phyloP scores from a whole-genome alignment of 2,797 vertebrate species.

The Manis pentadactyla region DNA sequence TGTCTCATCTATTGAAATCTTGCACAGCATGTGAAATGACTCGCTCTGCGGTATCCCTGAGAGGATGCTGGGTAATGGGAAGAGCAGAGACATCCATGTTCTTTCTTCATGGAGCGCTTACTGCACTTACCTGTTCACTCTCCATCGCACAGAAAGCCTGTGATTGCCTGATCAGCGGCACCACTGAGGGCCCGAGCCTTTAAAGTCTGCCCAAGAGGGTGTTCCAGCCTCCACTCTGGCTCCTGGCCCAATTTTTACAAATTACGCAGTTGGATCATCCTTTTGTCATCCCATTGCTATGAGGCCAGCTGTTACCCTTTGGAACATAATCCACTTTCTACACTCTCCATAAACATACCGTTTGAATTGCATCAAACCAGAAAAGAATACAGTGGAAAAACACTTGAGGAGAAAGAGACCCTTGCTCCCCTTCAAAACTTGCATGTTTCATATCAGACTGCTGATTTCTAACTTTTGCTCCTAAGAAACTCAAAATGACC shows the following conservation, averaged over 20 bases:
- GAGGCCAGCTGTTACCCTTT: background rate
- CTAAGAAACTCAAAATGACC: background rate
- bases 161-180: background rate
- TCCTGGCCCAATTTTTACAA: conserved; percentile 1
- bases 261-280: background rate
- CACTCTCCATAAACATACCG: background rate
- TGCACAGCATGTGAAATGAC: background rate
- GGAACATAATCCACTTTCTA: conserved; percentile 14
- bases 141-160: background rate
- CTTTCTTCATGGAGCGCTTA: background rate
- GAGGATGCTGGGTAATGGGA: background rate
- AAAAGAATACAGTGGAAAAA: conserved; percentile 50
- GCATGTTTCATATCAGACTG: background rate
- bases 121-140: background rate
- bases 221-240: background rate
- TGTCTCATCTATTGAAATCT: conserved; percentile 54
- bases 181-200: background rate
- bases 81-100: background rate
- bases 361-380: conserved; percentile 13
- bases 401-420: background rate
- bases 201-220: background rate
- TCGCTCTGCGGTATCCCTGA: conserved; percentile 4
- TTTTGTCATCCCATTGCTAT: conserved; percentile 21
- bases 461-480: conserved; percentile 1
- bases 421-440: background rate